Evolutionary conservation across 2,797 vertebrate species (phyloP).

Genomic region (Antennarius maculatus): DNA sequence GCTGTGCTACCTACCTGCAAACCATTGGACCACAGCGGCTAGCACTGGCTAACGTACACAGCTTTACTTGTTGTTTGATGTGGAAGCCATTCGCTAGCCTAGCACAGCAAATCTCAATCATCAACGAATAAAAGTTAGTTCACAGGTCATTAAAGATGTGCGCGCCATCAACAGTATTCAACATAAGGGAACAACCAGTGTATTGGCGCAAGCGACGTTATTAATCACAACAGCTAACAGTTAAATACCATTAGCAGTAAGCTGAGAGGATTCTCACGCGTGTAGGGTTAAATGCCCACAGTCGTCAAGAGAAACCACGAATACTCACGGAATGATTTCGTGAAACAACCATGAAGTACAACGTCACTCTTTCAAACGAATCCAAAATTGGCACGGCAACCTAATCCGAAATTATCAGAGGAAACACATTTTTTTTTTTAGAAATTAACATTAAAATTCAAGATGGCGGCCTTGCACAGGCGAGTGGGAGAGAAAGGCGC

Average conservation of each 20-base stretch:
- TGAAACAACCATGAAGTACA: constrained; percentile 16
- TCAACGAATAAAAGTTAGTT: constrained; percentile 35
- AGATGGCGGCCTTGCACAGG: constrained; percentile 80
- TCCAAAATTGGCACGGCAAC: constrained; percentile 48
- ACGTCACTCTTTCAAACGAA: constrained; percentile 30
- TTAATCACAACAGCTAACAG: constrained; percentile 20
- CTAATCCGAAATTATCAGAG: constrained; percentile 68
- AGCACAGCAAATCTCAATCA: constrained; percentile 21
- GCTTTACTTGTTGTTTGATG: constrained; percentile 49
- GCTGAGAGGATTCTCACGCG: constrained; percentile 60
- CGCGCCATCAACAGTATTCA: not conserved
- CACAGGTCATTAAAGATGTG: no score
- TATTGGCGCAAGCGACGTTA: constrained; percentile 18
- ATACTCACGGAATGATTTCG: constrained; percentile 61
- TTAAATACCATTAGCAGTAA: constrained; percentile 19
- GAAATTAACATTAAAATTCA: constrained; percentile 86
- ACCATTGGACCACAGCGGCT: constrained; percentile 28
- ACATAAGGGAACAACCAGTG: not conserved
- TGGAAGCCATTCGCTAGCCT: constrained; percentile 47
- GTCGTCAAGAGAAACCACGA: constrained; percentile 39
- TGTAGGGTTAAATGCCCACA: constrained; percentile 62
- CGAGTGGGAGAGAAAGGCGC: constrained; percentile 66
- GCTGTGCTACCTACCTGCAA: constrained; percentile 32
- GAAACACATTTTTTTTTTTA: constrained; percentile 75
- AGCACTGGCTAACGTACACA: constrained; percentile 28